Evolutionary conservation across 2,113 vertebrate genomes (phyloP).

Genomic region (Macroglossus sobrinus): DNA sequence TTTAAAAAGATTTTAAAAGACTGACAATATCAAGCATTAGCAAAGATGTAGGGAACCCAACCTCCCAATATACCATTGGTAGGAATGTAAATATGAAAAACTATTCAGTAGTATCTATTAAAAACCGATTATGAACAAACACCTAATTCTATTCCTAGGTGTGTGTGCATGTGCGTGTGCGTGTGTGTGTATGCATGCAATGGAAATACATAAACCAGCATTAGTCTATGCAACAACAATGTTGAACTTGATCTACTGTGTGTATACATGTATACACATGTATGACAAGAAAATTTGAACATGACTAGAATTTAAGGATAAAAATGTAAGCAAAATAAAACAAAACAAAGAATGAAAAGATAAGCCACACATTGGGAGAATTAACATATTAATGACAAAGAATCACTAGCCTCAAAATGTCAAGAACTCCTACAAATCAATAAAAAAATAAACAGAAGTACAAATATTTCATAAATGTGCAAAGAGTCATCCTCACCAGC

Average conservation of each 20-base stretch:
- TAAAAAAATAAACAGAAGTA: neutral
- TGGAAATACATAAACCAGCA: neutral
- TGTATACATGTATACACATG: neutral
- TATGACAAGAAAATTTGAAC: neutral
- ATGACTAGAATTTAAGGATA: neutral
- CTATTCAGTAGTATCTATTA: neutral
- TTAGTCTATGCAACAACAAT: neutral
- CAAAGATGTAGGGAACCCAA: neutral
- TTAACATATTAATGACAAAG: neutral
- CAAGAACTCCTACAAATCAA: neutral
- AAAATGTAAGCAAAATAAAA: neutral
- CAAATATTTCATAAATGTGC: neutral
- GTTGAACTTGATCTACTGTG: neutral
- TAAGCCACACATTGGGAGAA: neutral
- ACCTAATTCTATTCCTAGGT: neutral
- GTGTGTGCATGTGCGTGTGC: neutral
- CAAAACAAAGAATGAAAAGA: neutral
- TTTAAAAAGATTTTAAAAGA: neutral
- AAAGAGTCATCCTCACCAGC: neutral
- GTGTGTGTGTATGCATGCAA: neutral
- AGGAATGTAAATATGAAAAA: neutral
- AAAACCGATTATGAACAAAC: neutral
- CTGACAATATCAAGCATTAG: neutral
- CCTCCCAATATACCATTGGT: neutral
- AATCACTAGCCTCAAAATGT: neutral